These are phyloP conservation scores for Catocala fraxini DNA, from an alignment of 2,888 invertebrate genomes.

Conservation along the genomic window DNA sequence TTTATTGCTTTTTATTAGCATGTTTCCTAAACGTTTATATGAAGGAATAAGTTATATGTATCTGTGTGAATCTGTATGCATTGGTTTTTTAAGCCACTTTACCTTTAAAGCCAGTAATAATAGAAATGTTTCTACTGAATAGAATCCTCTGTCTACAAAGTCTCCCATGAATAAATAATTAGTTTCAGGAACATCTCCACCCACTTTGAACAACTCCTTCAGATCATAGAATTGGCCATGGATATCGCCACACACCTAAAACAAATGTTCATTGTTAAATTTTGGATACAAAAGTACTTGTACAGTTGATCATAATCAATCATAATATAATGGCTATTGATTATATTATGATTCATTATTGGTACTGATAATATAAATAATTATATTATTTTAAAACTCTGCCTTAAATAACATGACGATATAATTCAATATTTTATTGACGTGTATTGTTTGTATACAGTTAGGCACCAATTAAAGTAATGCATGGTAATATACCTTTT, in stretches of 20 bases:
- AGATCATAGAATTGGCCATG: slow-evolving; percentile 99
- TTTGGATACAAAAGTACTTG: too few species aligned
- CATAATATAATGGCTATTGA: too few species aligned
- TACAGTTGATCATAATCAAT: too few species aligned
- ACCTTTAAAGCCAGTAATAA: slow-evolving; percentile 98
- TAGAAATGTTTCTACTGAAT: slow-evolving; percentile 99
- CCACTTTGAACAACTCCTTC: slow-evolving; percentile 98
- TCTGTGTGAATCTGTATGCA: too few species aligned
- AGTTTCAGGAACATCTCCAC: slow-evolving; percentile 99
- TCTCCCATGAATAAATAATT: slow-evolving; percentile 99
- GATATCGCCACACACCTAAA: slow-evolving; percentile 99
- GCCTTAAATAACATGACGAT: too few species aligned
- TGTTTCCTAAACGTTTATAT: too few species aligned
- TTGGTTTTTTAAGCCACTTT: slow-evolving; percentile 36
- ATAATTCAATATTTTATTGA: background rate
- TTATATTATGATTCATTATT: too few species aligned
- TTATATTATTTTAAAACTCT: too few species aligned
- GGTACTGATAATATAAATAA: too few species aligned
- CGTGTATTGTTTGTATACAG: slow-evolving; percentile 11
- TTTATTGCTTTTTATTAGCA: too few species aligned
- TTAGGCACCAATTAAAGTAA: background rate
- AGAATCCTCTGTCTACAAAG: slow-evolving; percentile 99
- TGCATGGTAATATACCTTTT: too few species aligned
- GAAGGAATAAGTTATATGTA: too few species aligned
- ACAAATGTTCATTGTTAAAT: slow-evolving; percentile 1